Conservation (phyloP, 1,140 invertebrate genomes). For the Pachypsylla venusta region DNA sequence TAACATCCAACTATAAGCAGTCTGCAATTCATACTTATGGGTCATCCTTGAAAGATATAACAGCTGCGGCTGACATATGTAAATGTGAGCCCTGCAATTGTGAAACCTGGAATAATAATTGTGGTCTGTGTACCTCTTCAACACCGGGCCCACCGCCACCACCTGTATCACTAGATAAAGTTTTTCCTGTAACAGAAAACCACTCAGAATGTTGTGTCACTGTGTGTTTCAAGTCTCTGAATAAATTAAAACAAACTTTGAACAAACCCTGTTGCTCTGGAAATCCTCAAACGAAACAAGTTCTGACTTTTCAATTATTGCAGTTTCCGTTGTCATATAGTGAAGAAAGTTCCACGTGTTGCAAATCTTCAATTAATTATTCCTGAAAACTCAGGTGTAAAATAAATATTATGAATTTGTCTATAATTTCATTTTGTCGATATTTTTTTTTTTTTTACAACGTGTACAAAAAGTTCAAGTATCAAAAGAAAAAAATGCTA, state of each 20-base stretch:
- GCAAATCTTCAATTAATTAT: too few relatives aligned
- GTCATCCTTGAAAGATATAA: background rate
- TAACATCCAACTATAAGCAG: too few relatives aligned
- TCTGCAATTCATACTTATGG: too few relatives aligned
- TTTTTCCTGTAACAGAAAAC: background rate
- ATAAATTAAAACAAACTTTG: background rate
- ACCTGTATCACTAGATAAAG: background rate
- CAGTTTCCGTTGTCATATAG: too few relatives aligned
- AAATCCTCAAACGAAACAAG: background rate
- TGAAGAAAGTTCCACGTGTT: too few relatives aligned
- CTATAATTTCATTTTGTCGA: too few relatives aligned
- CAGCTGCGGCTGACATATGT: background rate
- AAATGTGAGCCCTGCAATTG: slow-evolving; percentile 4
- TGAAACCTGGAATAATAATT: background rate
- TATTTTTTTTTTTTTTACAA: too few relatives aligned
- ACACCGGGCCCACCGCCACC: background rate
- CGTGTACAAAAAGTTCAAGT: too few relatives aligned
- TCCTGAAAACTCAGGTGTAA: too few relatives aligned
- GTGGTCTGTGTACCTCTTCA: background rate
- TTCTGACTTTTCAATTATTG: background rate
- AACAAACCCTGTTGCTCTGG: background rate
- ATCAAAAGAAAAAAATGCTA: too few relatives aligned
- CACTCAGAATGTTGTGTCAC: background rate
- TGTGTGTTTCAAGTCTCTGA: slow-evolving; percentile 3
- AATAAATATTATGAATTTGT: too few relatives aligned